These are phyloP conservation scores for Linurgus olivaceus DNA, from an alignment of 2,797 vertebrate species.

Conservation along the genomic window DNA sequence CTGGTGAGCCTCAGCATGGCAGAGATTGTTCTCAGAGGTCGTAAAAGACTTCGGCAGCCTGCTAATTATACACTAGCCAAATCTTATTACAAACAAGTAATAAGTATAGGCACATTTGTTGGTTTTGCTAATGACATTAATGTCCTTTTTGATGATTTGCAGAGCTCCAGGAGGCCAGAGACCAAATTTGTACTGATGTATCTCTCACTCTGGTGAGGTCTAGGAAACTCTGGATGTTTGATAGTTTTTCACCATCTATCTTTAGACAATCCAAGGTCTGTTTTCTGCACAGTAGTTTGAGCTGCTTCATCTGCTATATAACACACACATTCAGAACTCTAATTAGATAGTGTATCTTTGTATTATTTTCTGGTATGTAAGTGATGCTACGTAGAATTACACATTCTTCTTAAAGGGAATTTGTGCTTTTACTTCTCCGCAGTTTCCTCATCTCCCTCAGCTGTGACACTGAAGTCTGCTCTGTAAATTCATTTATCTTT, in stretches of 20 bases:
- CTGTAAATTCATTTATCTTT: slow-evolving; percentile 1
- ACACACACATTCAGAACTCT: not conserved
- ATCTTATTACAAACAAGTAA: slow-evolving; percentile 66
- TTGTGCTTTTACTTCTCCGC: not conserved
- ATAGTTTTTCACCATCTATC: slow-evolving; percentile 5
- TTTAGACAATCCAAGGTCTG: slow-evolving; percentile 32
- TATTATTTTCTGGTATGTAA: not conserved
- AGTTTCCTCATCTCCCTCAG: slow-evolving; percentile 7
- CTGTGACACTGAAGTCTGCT: not conserved
- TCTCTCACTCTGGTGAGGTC: not conserved
- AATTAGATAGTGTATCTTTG: not conserved
- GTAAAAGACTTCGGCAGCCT: slow-evolving; percentile 36
- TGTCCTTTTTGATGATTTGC: slow-evolving; percentile 53
- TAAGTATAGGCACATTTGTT: slow-evolving; percentile 56
- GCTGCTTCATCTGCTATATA: not conserved
- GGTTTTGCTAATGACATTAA: slow-evolving; percentile 60
- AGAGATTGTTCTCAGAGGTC: not conserved
- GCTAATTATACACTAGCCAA: slow-evolving; percentile 41
- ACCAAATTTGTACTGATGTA: slow-evolving; percentile 32
- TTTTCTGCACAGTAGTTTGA: not conserved
- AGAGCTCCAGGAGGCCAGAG: slow-evolving; percentile 33
- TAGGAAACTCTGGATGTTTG: not conserved
- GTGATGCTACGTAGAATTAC: not conserved
- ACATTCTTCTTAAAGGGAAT: not conserved
- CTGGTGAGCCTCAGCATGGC: not conserved